Conservation (phyloP, 2,113 vertebrate species). For the Odocoileus hemionus region DNA sequence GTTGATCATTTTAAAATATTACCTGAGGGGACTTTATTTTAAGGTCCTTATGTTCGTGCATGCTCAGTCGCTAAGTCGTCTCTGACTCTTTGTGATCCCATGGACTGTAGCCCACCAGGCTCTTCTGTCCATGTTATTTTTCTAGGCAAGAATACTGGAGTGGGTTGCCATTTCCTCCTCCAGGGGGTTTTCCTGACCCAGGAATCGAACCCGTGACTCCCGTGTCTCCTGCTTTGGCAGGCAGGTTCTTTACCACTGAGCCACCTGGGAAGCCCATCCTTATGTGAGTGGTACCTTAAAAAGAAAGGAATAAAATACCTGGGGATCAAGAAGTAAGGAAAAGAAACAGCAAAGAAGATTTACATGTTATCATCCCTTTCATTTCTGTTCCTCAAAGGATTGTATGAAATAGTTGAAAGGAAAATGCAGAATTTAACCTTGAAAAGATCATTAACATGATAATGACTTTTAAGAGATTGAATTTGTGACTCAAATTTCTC, state of each 20-base stretch:
- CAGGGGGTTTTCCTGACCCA: background rate
- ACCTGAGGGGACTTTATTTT: constrained; percentile 46
- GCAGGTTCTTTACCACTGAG: background rate
- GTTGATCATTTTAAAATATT: constrained; percentile 40
- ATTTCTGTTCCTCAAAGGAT: constrained; percentile 39
- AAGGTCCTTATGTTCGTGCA: background rate
- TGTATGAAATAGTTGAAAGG: background rate
- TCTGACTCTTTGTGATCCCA: background rate
- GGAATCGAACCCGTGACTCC: background rate
- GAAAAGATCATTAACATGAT: constrained; percentile 11
- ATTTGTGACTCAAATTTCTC: constrained; percentile 24
- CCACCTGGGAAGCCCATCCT: background rate
- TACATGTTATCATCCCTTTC: constrained; percentile 29
- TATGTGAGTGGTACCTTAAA: constrained; percentile 42
- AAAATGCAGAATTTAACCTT: constrained; percentile 33
- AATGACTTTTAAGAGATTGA: constrained; percentile 21
- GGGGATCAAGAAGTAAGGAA: constrained; percentile 30
- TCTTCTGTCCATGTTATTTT: background rate
- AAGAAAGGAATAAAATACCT: constrained; percentile 43
- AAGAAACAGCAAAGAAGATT: constrained; percentile 27
- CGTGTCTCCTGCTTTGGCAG: background rate
- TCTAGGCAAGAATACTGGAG: background rate
- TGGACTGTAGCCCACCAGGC: background rate
- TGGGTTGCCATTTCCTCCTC: background rate
- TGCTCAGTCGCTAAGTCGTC: background rate